Evolutionary conservation across 1,140 invertebrate species (phyloP).

Genomic region (Trichonephila clavipes): DNA sequence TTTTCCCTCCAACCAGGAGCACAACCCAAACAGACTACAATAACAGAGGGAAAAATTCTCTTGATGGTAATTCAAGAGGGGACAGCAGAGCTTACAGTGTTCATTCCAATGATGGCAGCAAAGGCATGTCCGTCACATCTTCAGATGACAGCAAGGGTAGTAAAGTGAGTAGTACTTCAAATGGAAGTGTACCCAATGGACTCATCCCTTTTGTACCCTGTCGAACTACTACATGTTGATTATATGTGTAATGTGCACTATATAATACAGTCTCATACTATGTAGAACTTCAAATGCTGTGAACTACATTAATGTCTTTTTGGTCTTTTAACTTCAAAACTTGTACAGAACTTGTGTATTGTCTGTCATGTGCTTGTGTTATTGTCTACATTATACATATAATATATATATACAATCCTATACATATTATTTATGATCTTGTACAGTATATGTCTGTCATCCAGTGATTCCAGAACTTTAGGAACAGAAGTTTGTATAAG

Average conservation of each 20-base stretch:
- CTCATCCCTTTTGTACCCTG: constrained; percentile 77
- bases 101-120: constrained; percentile 79
- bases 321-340: constrained; percentile 58
- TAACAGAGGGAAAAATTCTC: constrained; percentile 70
- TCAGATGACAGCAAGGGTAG: constrained; percentile 78
- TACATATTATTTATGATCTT: constrained; percentile 73
- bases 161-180: constrained; percentile 82
- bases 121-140: constrained; percentile 50
- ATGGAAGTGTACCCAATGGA: constrained; percentile 81
- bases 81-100: constrained; percentile 78
- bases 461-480: constrained; percentile 30
- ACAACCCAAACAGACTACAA: constrained; percentile 73
- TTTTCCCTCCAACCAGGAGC: constrained; percentile 77
- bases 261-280: neutral
- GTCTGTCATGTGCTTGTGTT: constrained; percentile 20
- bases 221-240: constrained; percentile 74
- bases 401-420: constrained; percentile 53
- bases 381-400: constrained; percentile 35
- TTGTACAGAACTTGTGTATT: constrained; percentile 51
- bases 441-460: constrained; percentile 60
- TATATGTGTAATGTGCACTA: neutral
- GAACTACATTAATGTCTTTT: neutral
- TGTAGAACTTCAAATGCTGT: neutral
- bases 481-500: constrained; percentile 6
- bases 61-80: constrained; percentile 71